Base-by-base conservation (phyloP, 2,113 vertebrate genomes). In the Crotalus tigris region DNA sequence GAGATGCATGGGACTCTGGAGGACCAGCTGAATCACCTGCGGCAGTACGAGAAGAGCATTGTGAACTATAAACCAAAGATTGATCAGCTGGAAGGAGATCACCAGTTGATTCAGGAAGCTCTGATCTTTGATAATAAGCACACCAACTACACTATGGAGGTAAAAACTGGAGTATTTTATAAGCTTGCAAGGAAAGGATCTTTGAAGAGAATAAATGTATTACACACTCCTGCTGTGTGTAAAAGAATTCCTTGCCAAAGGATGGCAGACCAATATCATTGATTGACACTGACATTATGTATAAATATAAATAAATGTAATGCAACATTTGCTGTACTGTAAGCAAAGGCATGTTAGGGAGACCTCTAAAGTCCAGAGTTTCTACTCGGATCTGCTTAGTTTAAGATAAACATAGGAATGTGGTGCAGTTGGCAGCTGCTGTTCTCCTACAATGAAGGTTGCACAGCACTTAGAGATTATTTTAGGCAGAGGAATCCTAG, bases 111-210 rank as follows among this genome's bases (percentile, higher is more conserved):
- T 95, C 99, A 99, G 97, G 99, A 99, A 95, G 99, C 99, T 0
- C 99, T 99, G 87, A 99, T 99, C 96, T 99, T 99, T 1, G 99
- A 99, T 98, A 99, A 99, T 97, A 99, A 99, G 97, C 99, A 99
- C 97, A 99, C 99, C 97, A 99, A 99, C 97, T 99, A 99, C 96
- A 99, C 99, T 95, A 99, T 99, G 99, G 99, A 99, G 99, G 99
- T 99, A 97, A 96, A 91, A 85, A 19, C 61, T 59, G 2, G 57
- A 87, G n/a, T 23, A 12, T 88, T 89, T 23, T 0, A 61, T n/a
- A 81, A 88, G 39, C 54, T 86, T 49, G 9, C 89, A 33, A 93
- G 46, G 93, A 58, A 0, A 75, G 53, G n/a, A 90, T 17, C 17
- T 81, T 81, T 21, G 33, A 81, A 44, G 7, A 44, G 33, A 81